These are phyloP conservation scores for Mizuhopecten yessoensis DNA, from an alignment of 1,140 invertebrate genomes.

Conservation along the genomic window DNA sequence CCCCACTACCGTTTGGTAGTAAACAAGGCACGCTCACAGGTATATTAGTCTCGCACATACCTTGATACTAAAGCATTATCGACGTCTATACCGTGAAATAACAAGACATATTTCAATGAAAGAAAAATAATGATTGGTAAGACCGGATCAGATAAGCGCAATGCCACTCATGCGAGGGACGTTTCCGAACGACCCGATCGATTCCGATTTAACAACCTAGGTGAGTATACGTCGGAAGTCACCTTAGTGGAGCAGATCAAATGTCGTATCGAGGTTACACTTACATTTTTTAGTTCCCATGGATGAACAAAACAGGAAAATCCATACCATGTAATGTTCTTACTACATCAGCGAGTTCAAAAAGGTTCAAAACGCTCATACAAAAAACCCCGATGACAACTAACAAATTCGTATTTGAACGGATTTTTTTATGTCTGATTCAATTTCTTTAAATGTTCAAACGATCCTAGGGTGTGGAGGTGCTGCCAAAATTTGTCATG, in stretches of 20 bases:
- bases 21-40: neutral
- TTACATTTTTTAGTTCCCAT: too few species aligned
- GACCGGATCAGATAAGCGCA: neutral
- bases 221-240: neutral
- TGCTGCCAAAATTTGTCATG: neutral
- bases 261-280: neutral
- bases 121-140: constrained; percentile 40
- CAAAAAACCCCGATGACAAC: neutral
- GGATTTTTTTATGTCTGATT: neutral
- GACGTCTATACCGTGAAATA: constrained; percentile 5
- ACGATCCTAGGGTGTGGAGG: neutral
- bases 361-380: neutral
- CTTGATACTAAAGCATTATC: constrained; percentile 8
- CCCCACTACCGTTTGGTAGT: neutral
- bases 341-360: neutral
- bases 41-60: neutral
- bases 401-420: neutral
- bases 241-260: neutral
- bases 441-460: neutral
- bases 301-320: neutral
- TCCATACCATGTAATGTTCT: neutral
- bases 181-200: neutral
- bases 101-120: constrained; percentile 18
- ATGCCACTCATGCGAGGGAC: neutral
- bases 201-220: neutral